Percentiles rank a stretch among this genome's conserved stretches.
These are phyloP conservation scores for Littorina saxatilis DNA, from an alignment of 1,140 invertebrate species.

Conservation along the genomic window DNA sequence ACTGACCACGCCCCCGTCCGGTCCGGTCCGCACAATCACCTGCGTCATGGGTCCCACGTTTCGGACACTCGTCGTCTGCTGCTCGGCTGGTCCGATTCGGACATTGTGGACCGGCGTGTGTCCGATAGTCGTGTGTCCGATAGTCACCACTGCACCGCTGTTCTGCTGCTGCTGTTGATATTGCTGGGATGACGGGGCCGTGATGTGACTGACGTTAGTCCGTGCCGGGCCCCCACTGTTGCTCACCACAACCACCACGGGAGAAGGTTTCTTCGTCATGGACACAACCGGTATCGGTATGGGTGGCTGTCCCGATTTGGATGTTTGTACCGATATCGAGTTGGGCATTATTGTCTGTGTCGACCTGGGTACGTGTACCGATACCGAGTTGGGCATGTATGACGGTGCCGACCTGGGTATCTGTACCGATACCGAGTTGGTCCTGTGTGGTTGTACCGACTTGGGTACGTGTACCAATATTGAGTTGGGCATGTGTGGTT, in stretches of 20 bases:
- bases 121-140: too few species aligned
- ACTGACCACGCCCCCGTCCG: neutral
- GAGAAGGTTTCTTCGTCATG: neutral
- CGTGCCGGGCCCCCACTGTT: neutral
- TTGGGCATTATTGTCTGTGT: neutral
- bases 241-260: neutral
- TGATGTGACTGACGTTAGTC: neutral
- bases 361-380: neutral
- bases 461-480: too few species aligned
- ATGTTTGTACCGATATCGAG: too few species aligned
- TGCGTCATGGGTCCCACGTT: neutral
- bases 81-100: too few species aligned
- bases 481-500: neutral
- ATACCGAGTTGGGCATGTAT: neutral
- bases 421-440: neutral
- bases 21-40: neutral
- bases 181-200: too few species aligned
- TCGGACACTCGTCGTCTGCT: neutral
- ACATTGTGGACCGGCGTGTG: too few species aligned
- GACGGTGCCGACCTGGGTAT: neutral
- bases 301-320: neutral
- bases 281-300: conserved; percentile 20
- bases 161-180: too few species aligned
- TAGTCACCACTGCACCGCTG: too few species aligned
- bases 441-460: too few species aligned